Conservation (phyloP, 2,113 vertebrate species). For the Hepsetus odoe region DNA sequence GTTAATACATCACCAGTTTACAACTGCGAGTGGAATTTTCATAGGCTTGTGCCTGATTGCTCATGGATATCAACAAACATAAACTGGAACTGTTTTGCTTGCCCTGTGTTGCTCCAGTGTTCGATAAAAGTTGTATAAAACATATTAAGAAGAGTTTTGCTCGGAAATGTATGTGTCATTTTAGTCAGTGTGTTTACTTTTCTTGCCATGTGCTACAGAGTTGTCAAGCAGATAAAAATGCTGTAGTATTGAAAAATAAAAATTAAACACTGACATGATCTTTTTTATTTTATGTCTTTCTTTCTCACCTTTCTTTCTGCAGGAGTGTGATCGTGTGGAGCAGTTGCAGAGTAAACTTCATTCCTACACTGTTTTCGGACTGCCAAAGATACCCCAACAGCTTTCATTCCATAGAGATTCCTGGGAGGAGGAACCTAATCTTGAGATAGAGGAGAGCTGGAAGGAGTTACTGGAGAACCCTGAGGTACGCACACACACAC, state of each 20-base stretch:
- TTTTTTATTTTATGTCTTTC: not conserved
- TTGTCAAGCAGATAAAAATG: too few species aligned
- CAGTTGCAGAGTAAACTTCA: conserved; percentile 88
- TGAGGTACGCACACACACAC: conserved; percentile 72
- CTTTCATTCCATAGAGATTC: conserved; percentile 90
- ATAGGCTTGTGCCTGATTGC: too few species aligned
- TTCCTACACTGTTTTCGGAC: conserved; percentile 80
- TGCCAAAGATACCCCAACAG: conserved; percentile 85
- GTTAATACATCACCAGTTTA: too few species aligned
- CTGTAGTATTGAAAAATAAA: not conserved
- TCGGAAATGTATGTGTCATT: too few species aligned
- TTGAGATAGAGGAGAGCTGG: conserved; percentile 90
- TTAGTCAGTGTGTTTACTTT: too few species aligned
- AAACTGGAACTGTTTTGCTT: too few species aligned
- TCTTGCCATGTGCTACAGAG: too few species aligned
- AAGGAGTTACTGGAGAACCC: conserved; percentile 82
- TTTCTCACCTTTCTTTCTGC: conserved; percentile 17
- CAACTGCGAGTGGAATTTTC: too few species aligned
- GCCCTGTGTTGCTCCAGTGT: too few species aligned
- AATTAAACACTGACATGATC: not conserved
- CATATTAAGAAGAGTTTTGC: too few species aligned
- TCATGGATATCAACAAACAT: too few species aligned
- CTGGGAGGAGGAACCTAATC: conserved; percentile 82
- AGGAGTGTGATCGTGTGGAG: conserved; percentile 91
- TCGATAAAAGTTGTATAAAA: too few species aligned